phyloP scores from a whole-genome alignment of 2,888 invertebrate genomes.

The Ormyrus pomaceus region DNA sequence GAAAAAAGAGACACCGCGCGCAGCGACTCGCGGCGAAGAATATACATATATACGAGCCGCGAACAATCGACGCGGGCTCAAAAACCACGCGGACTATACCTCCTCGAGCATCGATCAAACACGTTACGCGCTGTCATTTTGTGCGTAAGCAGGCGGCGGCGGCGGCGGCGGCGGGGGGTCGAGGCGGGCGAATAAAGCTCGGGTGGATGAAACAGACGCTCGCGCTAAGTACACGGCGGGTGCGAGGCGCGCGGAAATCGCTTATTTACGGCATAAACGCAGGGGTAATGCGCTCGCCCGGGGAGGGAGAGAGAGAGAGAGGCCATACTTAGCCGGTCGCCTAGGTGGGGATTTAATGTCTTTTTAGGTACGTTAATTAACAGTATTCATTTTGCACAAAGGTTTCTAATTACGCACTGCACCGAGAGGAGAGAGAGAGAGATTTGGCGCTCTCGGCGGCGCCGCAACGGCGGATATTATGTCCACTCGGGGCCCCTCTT shows the following conservation, averaged over 20 bases:
- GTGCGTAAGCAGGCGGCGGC: conserved; percentile 45
- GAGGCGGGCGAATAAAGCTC: conserved; percentile 34
- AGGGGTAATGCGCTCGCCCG: conserved; percentile 63
- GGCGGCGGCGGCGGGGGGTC: no score
- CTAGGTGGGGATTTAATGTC: conserved; percentile 75
- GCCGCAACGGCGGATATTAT: conserved; percentile 63
- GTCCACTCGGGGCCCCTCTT: conserved; percentile 58
- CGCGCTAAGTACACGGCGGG: conserved; percentile 39
- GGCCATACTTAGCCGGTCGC: no score
- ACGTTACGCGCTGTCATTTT: conserved; percentile 4
- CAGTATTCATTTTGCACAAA: conserved; percentile 80
- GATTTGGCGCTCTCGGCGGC: conserved; percentile 64
- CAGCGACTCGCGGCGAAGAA: no score
- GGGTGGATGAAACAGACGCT: conserved; percentile 27
- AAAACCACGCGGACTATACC: no score
- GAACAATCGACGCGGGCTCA: no score
- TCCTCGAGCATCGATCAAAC: conserved; percentile 34
- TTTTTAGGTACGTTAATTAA: conserved; percentile 79
- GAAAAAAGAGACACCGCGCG: no score
- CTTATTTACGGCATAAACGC: conserved; percentile 67
- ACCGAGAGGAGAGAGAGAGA: conserved; percentile 55
- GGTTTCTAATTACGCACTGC: conserved; percentile 78
- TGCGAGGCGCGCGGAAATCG: conserved; percentile 62
- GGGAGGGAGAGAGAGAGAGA: not conserved
- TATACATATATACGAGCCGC: no score